A percentile compares a stretch with the other conserved stretches of the same genome.
These are phyloP conservation scores for Trachelipus rathkii DNA, from an alignment of 1,140 invertebrate genomes.

Conservation along the genomic window DNA sequence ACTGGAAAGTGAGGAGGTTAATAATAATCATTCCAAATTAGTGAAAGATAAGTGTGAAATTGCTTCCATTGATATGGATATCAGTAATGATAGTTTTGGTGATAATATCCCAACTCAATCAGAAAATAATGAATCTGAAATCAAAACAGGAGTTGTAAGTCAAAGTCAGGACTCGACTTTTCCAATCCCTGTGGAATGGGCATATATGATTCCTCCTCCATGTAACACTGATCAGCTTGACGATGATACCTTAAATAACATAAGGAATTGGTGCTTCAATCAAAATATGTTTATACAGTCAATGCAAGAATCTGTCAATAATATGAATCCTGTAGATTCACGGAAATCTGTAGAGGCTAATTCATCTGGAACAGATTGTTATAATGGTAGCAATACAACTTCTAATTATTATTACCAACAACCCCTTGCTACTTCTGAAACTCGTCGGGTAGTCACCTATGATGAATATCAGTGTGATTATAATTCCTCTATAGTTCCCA, in stretches of 20 bases:
- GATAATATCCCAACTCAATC: neutral
- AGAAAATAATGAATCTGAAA: neutral
- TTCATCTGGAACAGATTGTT: neutral
- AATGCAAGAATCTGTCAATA: conserved; percentile 35
- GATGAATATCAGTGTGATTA: neutral
- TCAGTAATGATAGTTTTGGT: neutral
- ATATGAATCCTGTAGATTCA: neutral
- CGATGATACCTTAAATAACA: conserved; percentile 20
- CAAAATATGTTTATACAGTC: conserved; percentile 39
- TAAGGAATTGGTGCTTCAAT: conserved; percentile 36
- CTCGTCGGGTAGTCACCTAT: neutral
- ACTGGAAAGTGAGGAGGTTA: neutral
- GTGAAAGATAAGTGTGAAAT: neutral
- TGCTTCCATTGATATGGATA: neutral
- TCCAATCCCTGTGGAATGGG: conserved; percentile 41
- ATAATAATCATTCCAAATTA: no score
- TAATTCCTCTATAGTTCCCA: neutral
- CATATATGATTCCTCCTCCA: conserved; percentile 40
- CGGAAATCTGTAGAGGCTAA: neutral
- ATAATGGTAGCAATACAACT: neutral
- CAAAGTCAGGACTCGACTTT: conserved; percentile 12
- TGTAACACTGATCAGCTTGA: conserved; percentile 33
- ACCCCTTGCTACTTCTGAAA: neutral
- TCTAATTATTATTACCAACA: neutral
- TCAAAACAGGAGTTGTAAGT: neutral